Conservation (phyloP, 1,140 invertebrate genomes). For the Euura lappo region DNA sequence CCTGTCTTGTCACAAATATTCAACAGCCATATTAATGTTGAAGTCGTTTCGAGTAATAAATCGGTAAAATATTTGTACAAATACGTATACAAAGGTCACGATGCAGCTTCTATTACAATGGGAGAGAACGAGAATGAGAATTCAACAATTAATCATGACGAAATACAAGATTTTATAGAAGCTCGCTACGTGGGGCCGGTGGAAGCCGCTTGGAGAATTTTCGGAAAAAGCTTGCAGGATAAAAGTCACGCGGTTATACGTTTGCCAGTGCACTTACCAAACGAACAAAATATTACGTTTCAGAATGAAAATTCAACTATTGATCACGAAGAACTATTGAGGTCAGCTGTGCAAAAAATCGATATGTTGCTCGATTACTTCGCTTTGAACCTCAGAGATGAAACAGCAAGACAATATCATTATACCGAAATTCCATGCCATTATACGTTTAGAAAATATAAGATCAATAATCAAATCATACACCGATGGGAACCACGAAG, state of each 20-base stretch:
- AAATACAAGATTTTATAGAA: constrained; percentile 25
- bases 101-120: constrained; percentile 21
- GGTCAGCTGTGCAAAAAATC: constrained; percentile 6
- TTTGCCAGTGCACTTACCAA: constrained; percentile 20
- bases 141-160: constrained; percentile 14
- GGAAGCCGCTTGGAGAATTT: constrained; percentile 17
- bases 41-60: constrained; percentile 18
- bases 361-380: constrained; percentile 23
- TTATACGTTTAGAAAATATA: constrained; percentile 21
- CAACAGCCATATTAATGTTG: constrained; percentile 25
- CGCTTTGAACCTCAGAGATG: constrained; percentile 5
- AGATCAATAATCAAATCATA: background rate
- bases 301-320: background rate
- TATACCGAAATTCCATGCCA: constrained; percentile 19
- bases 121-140: background rate
- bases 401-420: constrained; percentile 9
- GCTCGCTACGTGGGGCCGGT: constrained; percentile 21
- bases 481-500: background rate
- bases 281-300: constrained; percentile 18
- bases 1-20: constrained; percentile 13
- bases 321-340: constrained; percentile 1
- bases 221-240: constrained; percentile 15
- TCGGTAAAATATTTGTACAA: constrained; percentile 29
- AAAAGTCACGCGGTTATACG: constrained; percentile 19
- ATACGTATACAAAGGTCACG: constrained; percentile 27